Evolutionary conservation across 2,797 vertebrate genomes (phyloP).

Genomic region (Aplochiton taeniatus): DNA sequence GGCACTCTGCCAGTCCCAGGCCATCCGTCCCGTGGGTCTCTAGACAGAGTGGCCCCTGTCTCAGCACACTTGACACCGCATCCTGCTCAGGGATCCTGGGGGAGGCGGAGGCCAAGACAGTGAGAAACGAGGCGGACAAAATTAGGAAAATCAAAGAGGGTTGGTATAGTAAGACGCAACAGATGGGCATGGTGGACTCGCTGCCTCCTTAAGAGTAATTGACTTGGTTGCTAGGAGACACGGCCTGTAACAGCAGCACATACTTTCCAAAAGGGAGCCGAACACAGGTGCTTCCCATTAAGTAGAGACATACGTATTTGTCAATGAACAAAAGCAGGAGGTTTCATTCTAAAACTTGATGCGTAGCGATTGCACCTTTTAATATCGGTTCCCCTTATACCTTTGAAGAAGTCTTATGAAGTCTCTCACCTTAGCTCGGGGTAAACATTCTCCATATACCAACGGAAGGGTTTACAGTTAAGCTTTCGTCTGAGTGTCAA

Average conservation of each 20-base stretch:
- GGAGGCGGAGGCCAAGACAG: background rate
- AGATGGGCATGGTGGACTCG: slow-evolving; percentile 2
- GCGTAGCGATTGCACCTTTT: too few relatives aligned
- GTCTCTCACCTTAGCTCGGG: slow-evolving; percentile 91
- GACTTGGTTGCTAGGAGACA: slow-evolving; percentile 26
- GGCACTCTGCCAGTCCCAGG: slow-evolving; percentile 84
- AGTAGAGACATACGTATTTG: slow-evolving; percentile 11
- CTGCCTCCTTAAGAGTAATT: slow-evolving; percentile 2
- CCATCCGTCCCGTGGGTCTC: slow-evolving; percentile 83
- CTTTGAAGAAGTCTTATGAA: background rate
- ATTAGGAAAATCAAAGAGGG: too few relatives aligned
- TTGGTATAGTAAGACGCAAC: background rate
- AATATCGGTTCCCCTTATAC: too few relatives aligned
- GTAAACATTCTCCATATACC: slow-evolving; percentile 98
- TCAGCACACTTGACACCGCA: slow-evolving; percentile 85
- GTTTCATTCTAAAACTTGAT: too few relatives aligned
- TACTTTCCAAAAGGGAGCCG: slow-evolving; percentile 12
- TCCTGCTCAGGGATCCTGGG: slow-evolving; percentile 92
- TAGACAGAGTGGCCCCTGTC: slow-evolving; percentile 86
- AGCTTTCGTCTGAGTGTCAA: slow-evolving; percentile 86
- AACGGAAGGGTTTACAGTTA: slow-evolving; percentile 96
- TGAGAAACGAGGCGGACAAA: too few relatives aligned
- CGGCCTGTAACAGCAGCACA: slow-evolving; percentile 11
- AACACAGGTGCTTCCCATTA: background rate
- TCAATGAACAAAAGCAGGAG: too few relatives aligned